phyloP scores from a whole-genome alignment of 2,113 vertebrate genomes.

The Fregetta grallaria region DNA sequence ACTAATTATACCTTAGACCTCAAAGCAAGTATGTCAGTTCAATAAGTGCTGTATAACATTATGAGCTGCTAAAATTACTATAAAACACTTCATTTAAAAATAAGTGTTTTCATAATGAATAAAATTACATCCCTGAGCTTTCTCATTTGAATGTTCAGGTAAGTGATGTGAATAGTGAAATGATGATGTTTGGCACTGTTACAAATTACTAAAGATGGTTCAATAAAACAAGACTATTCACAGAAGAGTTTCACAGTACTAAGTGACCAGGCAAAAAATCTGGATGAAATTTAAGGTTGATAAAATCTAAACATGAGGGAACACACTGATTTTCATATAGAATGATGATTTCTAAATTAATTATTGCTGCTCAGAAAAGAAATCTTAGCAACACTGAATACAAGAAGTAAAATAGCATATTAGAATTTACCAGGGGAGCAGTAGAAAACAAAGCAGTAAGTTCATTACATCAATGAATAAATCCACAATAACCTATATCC shows the following conservation, averaged over 20 bases:
- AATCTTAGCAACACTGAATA: background rate
- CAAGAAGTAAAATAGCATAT: background rate
- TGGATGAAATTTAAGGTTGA: background rate
- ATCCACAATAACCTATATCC: background rate
- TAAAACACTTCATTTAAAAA: slow-evolving; percentile 18
- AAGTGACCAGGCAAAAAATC: background rate
- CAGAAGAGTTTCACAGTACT: background rate
- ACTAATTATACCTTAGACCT: background rate
- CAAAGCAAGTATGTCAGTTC: background rate
- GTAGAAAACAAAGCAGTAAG: background rate
- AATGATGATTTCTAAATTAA: background rate
- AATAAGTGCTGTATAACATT: background rate
- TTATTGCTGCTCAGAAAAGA: background rate
- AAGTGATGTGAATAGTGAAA: background rate
- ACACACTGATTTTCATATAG: background rate
- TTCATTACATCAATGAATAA: background rate
- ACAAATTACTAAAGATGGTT: background rate
- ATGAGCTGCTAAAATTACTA: background rate
- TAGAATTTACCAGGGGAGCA: background rate
- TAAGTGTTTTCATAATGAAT: background rate
- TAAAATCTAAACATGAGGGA: background rate
- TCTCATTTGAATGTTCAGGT: background rate
- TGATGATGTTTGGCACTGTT: background rate
- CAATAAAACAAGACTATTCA: background rate
- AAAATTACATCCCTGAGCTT: background rate